Percentiles rank a stretch among this genome's conserved stretches.
Evolutionary conservation across 2,113 vertebrate genomes (phyloP).

Genomic region (Nibea coibor): DNA sequence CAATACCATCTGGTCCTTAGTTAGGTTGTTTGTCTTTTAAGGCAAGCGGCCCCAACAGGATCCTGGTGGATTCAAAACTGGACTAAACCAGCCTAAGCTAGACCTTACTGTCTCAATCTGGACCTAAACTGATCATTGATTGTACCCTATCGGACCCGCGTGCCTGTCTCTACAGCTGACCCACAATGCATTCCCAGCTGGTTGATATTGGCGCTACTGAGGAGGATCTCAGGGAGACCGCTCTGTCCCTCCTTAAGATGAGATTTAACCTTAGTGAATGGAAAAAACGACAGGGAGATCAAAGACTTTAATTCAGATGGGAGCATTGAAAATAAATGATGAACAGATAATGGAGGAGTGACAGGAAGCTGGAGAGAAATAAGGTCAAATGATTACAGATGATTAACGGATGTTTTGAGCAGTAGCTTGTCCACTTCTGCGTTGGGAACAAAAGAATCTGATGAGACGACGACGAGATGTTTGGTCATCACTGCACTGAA

Average conservation of each 20-base stretch:
- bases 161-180: slow-evolving; percentile 62
- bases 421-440: slow-evolving; percentile 9
- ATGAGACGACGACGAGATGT: slow-evolving; percentile 19
- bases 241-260: slow-evolving; percentile 43
- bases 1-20: slow-evolving; percentile 29
- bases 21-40: slow-evolving; percentile 28
- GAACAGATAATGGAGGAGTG: background rate
- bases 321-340: background rate
- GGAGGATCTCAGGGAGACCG: slow-evolving; percentile 66
- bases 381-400: slow-evolving; percentile 20
- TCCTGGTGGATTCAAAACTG: slow-evolving; percentile 24
- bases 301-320: slow-evolving; percentile 13
- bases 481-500: slow-evolving; percentile 68
- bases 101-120: slow-evolving; percentile 31
- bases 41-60: slow-evolving; percentile 21
- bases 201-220: slow-evolving; percentile 22
- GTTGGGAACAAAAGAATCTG: slow-evolving; percentile 23
- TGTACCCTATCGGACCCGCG: slow-evolving; percentile 48
- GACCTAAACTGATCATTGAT: slow-evolving; percentile 58
- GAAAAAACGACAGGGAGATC: slow-evolving; percentile 24
- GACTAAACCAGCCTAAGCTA: slow-evolving; percentile 42
- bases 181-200: slow-evolving; percentile 47
- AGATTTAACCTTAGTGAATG: slow-evolving; percentile 21
- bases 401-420: slow-evolving; percentile 20
- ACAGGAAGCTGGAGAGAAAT: background rate